A percentile compares a stretch with the other conserved stretches of the same genome.
phyloP scores from a whole-genome alignment of 2,888 invertebrate species.

The Torymus tubicola region DNA sequence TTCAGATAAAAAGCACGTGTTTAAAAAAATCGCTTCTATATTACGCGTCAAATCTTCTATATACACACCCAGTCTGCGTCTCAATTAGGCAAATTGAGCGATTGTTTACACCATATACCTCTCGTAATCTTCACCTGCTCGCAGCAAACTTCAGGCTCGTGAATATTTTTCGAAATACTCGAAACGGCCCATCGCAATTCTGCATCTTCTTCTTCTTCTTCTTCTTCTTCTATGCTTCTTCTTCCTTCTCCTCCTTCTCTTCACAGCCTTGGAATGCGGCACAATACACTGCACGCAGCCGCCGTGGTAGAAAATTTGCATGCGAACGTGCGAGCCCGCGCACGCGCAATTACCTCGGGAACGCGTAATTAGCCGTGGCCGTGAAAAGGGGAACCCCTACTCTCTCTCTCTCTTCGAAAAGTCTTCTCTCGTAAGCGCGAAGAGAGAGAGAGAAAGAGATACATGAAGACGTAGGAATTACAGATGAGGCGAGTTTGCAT shows the following conservation, averaged over 20 bases:
- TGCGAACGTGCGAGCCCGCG: constrained; percentile 18
- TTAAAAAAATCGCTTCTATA: not conserved
- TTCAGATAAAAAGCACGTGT: not conserved
- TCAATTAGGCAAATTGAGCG: constrained; percentile 30
- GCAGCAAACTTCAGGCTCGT: not conserved
- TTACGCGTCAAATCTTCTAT: not conserved
- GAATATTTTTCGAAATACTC: not conserved
- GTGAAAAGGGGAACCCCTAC: constrained; percentile 31
- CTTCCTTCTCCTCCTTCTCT: not conserved
- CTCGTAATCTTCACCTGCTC: not conserved
- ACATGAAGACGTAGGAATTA: not conserved
- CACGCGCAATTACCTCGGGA: constrained; percentile 43
- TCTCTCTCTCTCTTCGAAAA: too few species aligned
- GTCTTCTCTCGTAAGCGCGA: too few species aligned
- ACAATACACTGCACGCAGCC: not conserved
- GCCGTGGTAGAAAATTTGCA: constrained; percentile 23
- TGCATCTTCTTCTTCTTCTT: not conserved
- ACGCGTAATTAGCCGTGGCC: constrained; percentile 48
- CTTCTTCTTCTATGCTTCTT: not conserved
- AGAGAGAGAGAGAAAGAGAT: too few species aligned
- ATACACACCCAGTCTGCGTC: not conserved
- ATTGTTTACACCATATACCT: not conserved
- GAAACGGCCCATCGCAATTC: too few species aligned
- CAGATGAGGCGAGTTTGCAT: too few species aligned
- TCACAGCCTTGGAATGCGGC: not conserved